A percentile compares a stretch with the other conserved stretches of the same genome.
Evolutionary conservation across 2,888 invertebrate genomes (phyloP).

Genomic region (Agrypnus murinus): DNA sequence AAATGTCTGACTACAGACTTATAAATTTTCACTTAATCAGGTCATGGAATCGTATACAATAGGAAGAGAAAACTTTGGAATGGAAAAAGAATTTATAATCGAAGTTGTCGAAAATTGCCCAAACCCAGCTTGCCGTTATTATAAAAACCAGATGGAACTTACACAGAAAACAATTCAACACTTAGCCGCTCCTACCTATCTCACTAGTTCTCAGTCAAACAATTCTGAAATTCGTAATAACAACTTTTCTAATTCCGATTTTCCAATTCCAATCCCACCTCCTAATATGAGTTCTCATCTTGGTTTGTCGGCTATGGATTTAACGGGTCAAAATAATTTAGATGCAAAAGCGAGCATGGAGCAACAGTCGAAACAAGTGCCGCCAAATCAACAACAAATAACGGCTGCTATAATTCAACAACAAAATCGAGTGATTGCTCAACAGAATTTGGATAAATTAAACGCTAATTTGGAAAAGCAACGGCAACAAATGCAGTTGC

Average conservation of each 20-base stretch:
- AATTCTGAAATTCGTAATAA: slow-evolving; percentile 66
- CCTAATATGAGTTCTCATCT: slow-evolving; percentile 64
- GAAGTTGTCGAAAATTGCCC: slow-evolving; percentile 93
- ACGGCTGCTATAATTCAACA: slow-evolving; percentile 78
- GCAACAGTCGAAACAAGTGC: slow-evolving; percentile 69
- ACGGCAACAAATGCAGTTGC: slow-evolving; percentile 72
- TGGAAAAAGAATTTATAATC: slow-evolving; percentile 92
- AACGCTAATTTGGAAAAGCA: slow-evolving; percentile 75
- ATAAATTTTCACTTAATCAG: slow-evolving; percentile 64
- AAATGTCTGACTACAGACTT: too few relatives aligned
- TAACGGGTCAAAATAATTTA: slow-evolving; percentile 66
- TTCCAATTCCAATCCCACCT: slow-evolving; percentile 65
- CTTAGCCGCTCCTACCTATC: slow-evolving; percentile 73
- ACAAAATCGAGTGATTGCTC: slow-evolving; percentile 76
- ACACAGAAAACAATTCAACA: slow-evolving; percentile 84
- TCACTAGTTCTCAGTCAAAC: slow-evolving; percentile 67
- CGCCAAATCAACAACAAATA: slow-evolving; percentile 74
- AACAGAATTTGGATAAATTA: slow-evolving; percentile 78
- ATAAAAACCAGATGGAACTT: slow-evolving; percentile 87
- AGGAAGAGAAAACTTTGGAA: slow-evolving; percentile 87
- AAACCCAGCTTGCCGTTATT: slow-evolving; percentile 90
- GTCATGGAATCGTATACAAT: slow-evolving; percentile 91
- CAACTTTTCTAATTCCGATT: slow-evolving; percentile 63
- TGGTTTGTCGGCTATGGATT: slow-evolving; percentile 67
- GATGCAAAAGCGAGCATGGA: slow-evolving; percentile 64